These are phyloP conservation scores for Carpatolechia fugitivella DNA, from an alignment of 2,888 invertebrate species.

Conservation along the genomic window DNA sequence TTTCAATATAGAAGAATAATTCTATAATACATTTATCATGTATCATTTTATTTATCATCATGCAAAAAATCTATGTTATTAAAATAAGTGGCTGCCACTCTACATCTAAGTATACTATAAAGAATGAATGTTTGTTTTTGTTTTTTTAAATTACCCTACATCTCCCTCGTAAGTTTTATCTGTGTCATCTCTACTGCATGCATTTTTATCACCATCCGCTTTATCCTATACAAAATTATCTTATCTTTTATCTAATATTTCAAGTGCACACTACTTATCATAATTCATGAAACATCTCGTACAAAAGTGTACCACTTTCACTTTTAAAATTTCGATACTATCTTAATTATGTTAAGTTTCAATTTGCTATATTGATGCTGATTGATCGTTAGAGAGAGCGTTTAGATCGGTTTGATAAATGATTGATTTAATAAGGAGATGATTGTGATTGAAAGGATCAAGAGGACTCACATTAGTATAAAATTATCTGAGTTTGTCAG, in stretches of 20 bases:
- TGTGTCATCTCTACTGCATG: conserved; percentile 2
- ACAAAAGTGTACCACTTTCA: conserved; percentile 6
- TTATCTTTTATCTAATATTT: conserved; percentile 1
- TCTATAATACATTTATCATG: no score
- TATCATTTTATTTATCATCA: no score
- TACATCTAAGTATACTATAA: no score
- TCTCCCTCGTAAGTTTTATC: no score
- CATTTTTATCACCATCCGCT: neutral
- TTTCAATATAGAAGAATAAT: no score
- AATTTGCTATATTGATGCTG: conserved; percentile 19
- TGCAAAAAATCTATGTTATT: no score
- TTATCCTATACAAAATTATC: neutral
- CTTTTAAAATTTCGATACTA: conserved; percentile 11
- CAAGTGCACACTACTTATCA: neutral
- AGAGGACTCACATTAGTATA: neutral
- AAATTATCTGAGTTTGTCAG: no score
- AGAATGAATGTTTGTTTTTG: no score
- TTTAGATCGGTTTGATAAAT: conserved; percentile 4
- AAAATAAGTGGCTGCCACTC: no score
- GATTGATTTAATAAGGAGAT: conserved; percentile 8
- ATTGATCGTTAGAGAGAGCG: conserved; percentile 6
- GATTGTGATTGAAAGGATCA: neutral
- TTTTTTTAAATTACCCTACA: no score
- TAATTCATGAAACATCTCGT: neutral
- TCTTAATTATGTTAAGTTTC: conserved; percentile 24